Percentiles rank a stretch among this genome's conserved stretches.
Conservation (phyloP, 2,888 invertebrate genomes). For the Spisula subtruncata region DNA sequence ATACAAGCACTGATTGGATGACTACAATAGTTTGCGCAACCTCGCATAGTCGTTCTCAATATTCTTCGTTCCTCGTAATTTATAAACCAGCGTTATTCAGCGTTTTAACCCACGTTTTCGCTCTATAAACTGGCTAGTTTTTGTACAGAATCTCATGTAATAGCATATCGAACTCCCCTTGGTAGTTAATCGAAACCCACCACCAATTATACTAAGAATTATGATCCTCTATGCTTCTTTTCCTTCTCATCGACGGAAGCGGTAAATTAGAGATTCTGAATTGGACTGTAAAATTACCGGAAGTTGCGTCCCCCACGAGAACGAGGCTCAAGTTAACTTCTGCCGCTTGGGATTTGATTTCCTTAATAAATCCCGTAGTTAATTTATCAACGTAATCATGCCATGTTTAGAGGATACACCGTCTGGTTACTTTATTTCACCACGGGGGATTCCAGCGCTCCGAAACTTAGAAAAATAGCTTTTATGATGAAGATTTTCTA, state of each 20-base stretch:
- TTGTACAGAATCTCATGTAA: constrained; percentile 24
- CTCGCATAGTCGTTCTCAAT: not conserved
- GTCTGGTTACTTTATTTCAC: constrained; percentile 75
- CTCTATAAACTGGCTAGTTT: constrained; percentile 7
- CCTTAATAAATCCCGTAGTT: constrained; percentile 73
- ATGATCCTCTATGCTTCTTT: constrained; percentile 31
- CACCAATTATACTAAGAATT: constrained; percentile 31
- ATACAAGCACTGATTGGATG: not conserved
- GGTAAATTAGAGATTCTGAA: constrained; percentile 55
- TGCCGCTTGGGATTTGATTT: constrained; percentile 71
- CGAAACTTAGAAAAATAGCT: constrained; percentile 53
- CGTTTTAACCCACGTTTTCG: constrained; percentile 17
- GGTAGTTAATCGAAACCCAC: constrained; percentile 32
- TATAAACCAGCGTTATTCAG: constrained; percentile 16
- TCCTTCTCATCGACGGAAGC: constrained; percentile 35
- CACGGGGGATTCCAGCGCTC: constrained; percentile 64
- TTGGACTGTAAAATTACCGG: constrained; percentile 69
- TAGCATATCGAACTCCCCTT: constrained; percentile 9
- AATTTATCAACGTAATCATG: constrained; percentile 81
- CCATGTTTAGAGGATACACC: constrained; percentile 76
- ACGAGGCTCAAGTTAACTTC: constrained; percentile 72
- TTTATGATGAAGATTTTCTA: constrained; percentile 47
- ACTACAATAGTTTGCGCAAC: not conserved
- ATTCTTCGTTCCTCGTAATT: constrained; percentile 6
- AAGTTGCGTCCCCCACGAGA: constrained; percentile 72